Base-by-base conservation (phyloP, 2,888 invertebrate genomes). In the Teinopalpus imperialis region DNA sequence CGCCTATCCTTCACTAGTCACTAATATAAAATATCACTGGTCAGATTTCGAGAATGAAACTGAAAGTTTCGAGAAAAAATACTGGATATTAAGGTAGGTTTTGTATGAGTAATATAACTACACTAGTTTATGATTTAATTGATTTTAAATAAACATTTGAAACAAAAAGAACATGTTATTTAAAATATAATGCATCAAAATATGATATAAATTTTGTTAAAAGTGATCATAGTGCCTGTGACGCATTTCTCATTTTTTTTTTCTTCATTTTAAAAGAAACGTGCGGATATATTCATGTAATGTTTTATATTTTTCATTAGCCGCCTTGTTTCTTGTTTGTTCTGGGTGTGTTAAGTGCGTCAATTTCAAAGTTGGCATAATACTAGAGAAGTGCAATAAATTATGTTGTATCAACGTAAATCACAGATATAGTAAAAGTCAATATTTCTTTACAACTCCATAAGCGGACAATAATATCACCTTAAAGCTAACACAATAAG, bases 391-490 rank as follows among this genome's bases (percentile, higher is more conserved):
- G 26, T 24, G 37, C 37, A 42, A 20, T 26, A 18, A 31, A 3
- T 42, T 27, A 6, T 20, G n/a, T n/a, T 20, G 9, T 18, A 24
- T 21, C 9, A 40, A 32, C 27, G 34, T 16, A 34, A 39, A 45
- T 45, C 29, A 34, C 39, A 14, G 34, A n/a, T 47, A 56, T 54
- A 52, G 54, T 59, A 27, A 35, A 36, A 40, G 51, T 52, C 42
- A 51, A 57, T 54, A 54, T 57, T 57, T 52, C 51, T 49, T 31
- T 48, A 49, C 13, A 43, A 45, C 50, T 48, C 49, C 55, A 51
- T 51, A 46, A 14, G 29, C 20, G 6, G 12, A 43, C 9, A 20
- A 16, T 27, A 32, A 39, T 20, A n/a, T 6, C 20, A 32, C 26
- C 8, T 31, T 14, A 13, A 27, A 18, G 26, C n/a, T 40, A 27